A percentile compares a stretch with the other conserved stretches of the same genome.
These are phyloP conservation scores for Drosophila trapezifrons DNA, from an alignment of 1,140 invertebrate species.

Conservation along the genomic window DNA sequence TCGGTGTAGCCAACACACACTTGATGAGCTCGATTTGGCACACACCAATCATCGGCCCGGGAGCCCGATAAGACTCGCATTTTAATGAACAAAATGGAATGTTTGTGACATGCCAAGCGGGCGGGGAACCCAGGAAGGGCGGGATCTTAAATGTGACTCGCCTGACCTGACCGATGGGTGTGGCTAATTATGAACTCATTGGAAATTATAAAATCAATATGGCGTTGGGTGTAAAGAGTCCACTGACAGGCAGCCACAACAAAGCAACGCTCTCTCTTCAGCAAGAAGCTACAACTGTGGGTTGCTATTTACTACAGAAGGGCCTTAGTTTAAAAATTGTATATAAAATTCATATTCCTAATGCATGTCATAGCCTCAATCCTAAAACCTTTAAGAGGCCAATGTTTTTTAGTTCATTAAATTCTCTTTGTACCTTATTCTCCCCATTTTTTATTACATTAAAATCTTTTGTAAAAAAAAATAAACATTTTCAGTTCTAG, in stretches of 20 bases:
- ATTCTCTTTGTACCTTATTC: no score
- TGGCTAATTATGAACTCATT: conserved; percentile 68
- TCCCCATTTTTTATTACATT: no score
- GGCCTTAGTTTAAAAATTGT: no score
- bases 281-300: no score
- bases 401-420: no score
- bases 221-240: conserved; percentile 1
- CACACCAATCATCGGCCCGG: conserved; percentile 28
- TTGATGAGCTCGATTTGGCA: conserved; percentile 26
- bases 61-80: conserved; percentile 27
- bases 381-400: no score
- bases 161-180: conserved; percentile 31
- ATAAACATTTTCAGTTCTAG: no score
- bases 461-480: no score
- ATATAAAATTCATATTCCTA: no score
- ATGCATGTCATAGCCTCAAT: no score
- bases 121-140: background rate
- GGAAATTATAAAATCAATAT: conserved; percentile 73
- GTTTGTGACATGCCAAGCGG: conserved; percentile 56
- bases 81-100: conserved; percentile 52
- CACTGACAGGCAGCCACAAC: conserved; percentile 14
- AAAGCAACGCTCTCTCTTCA: background rate
- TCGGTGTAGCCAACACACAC: conserved; percentile 6
- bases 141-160: background rate
- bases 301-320: no score